Base-by-base conservation (phyloP, 2,797 vertebrate species). In the Hoplostethus mediterraneus region DNA sequence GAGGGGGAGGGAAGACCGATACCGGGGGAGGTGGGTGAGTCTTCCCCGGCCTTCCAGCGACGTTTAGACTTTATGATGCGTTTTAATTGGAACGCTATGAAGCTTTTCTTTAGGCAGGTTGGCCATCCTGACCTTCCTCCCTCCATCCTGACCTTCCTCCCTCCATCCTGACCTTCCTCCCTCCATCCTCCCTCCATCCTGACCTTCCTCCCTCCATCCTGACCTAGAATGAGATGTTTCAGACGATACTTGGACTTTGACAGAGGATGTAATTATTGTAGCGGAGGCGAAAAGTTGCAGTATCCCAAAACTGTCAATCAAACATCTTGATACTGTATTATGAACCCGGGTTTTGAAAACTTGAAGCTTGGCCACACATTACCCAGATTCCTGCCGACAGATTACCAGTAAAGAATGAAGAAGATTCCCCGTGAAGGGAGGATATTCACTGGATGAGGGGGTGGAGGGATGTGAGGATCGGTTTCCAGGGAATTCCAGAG, bases 1-100 rank as follows among this genome's bases (percentile, higher is more conserved):
- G 56, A 40, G 56, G 33, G 1, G 12, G 0, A 21, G 16, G n/a
- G 56, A 42, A 73, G 67, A 67, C 31, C 59, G 64, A 77, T 70
- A 77, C 6, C 31, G 31, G 52, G 47, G 55, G 51, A 44, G 51
- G 28, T 42, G 59, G 28, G 62, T 21, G 47, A 59, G n/a, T 8
- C 45, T 65, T 79, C 57, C 52, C 66, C 40, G 33, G 54, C 12
- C 59, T 31, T 17, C 0, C 14, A 42, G 12, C 54, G 13, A 11
- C 13, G 55, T 60, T 61, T 21, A 64, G n/a, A 31, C 49, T 59
- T 66, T 28, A 28, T 28, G 28, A 28, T 28, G 28, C 28, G 3
- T 64, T 68, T 33, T 42, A 65, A 61, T 57, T 67, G 56, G 62
- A 67, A 54, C 14, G 30, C 12, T 52, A 36, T 52, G 5, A 38